phyloP scores from a whole-genome alignment of 2,113 vertebrate genomes.

The Crotalus helleri region DNA sequence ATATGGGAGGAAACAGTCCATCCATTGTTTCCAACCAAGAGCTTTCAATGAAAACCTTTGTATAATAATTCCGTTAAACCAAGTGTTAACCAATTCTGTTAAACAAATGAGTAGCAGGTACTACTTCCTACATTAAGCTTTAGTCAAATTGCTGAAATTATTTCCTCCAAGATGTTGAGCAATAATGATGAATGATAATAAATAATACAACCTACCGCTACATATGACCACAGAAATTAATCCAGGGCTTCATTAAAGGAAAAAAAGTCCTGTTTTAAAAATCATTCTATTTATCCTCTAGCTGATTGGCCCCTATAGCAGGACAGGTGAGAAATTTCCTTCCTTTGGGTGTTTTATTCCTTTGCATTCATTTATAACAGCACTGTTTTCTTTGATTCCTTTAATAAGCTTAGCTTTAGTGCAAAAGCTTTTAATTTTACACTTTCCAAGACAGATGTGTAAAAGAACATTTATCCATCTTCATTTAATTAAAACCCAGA shows the following conservation, averaged over 20 bases:
- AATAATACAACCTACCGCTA: constrained; percentile 3
- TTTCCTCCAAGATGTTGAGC: constrained; percentile 18
- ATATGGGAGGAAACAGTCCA: not conserved
- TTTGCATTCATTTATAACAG: constrained; percentile 27
- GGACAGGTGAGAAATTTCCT: constrained; percentile 26
- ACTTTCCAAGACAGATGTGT: constrained; percentile 15
- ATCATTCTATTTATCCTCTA: not conserved
- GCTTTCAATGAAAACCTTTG: fast-evolving
- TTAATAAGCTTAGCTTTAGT: constrained; percentile 22
- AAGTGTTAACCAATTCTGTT: not conserved
- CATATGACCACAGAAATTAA: constrained; percentile 16
- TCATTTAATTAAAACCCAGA: constrained; percentile 56
- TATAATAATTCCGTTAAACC: constrained; percentile 2
- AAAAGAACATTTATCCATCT: constrained; percentile 22
- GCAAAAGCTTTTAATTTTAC: constrained; percentile 30
- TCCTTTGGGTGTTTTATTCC: constrained; percentile 37
- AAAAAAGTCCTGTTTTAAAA: constrained; percentile 46
- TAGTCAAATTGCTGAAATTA: not conserved
- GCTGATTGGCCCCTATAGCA: constrained; percentile 7
- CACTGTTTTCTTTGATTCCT: not conserved
- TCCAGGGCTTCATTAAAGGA: constrained; percentile 36
- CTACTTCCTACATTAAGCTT: constrained; percentile 2
- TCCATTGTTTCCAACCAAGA: not conserved
- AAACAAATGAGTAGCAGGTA: not conserved
- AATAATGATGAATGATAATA: constrained; percentile 37